Evolutionary conservation across 2,888 invertebrate genomes (phyloP).

Genomic region (Cephonodes hylas): DNA sequence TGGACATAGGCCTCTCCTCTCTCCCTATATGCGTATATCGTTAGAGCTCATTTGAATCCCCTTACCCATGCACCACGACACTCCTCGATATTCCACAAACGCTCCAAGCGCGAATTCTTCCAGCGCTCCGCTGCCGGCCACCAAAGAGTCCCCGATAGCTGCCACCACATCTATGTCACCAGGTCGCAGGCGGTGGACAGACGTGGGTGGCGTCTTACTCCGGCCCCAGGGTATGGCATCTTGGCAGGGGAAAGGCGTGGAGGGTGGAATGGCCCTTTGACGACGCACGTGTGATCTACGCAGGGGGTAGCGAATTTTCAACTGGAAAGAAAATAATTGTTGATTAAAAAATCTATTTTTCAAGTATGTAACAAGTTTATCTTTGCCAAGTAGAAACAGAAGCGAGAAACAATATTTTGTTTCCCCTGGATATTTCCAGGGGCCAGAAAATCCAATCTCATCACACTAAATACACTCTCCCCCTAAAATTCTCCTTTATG

Average conservation of each 20-base stretch:
- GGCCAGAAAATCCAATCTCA: too few species aligned
- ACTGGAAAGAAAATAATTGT: conserved; percentile 43
- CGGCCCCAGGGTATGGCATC: conserved; percentile 63
- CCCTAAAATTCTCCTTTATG: too few species aligned
- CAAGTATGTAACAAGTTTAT: too few species aligned
- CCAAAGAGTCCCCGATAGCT: conserved; percentile 86
- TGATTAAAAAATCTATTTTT: too few species aligned
- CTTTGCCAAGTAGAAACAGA: neutral
- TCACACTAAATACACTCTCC: too few species aligned
- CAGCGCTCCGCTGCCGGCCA: conserved; percentile 87
- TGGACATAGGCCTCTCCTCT: too few species aligned
- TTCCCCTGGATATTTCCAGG: too few species aligned
- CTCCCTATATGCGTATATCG: too few species aligned
- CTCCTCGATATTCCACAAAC: conserved; percentile 86
- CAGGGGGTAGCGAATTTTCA: conserved; percentile 69
- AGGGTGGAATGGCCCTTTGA: conserved; percentile 72
- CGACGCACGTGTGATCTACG: conserved; percentile 71
- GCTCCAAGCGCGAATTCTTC: conserved; percentile 87
- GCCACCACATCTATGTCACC: conserved; percentile 86
- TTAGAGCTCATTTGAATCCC: too few species aligned
- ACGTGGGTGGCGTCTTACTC: conserved; percentile 75
- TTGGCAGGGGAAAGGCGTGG: conserved; percentile 82
- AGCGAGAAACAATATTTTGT: too few species aligned
- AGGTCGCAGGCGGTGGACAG: conserved; percentile 85
- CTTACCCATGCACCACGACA: conserved; percentile 87